These are phyloP conservation scores for Temnopleurus reevesii DNA, from an alignment of 53 echinoderm and acorn worm species.

Conservation along the genomic window DNA sequence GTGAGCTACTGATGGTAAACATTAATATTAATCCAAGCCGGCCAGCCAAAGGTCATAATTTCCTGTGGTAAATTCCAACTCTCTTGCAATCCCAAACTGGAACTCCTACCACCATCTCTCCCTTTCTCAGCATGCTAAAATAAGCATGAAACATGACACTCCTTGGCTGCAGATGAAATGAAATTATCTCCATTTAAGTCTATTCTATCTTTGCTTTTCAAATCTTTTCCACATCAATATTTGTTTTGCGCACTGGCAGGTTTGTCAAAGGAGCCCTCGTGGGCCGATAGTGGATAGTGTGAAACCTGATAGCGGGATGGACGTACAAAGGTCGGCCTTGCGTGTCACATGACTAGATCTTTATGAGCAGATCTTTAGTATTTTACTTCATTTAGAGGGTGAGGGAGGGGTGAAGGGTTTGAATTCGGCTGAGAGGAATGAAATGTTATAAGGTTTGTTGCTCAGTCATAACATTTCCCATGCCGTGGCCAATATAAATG, in stretches of 20 bases:
- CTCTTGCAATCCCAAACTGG: background rate
- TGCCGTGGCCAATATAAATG: slow-evolving; percentile 19
- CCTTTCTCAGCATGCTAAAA: background rate
- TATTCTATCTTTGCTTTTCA: slow-evolving; percentile 28
- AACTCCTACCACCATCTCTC: background rate
- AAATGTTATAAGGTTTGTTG: slow-evolving; percentile 35
- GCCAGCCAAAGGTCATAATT: slow-evolving; percentile 42
- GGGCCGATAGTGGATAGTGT: background rate
- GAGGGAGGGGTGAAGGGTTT: background rate
- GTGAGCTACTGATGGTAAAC: background rate
- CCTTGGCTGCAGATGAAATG: slow-evolving; percentile 35
- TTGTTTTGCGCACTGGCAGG: slow-evolving; percentile 29
- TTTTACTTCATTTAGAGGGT: background rate
- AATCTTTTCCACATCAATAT: slow-evolving; percentile 50
- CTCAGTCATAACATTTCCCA: slow-evolving; percentile 52
- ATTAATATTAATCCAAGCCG: slow-evolving; percentile 14
- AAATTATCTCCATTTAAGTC: slow-evolving; percentile 54
- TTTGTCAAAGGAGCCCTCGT: slow-evolving; percentile 11
- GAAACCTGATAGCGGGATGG: slow-evolving; percentile 25
- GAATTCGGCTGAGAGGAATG: background rate
- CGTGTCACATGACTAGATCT: slow-evolving; percentile 20
- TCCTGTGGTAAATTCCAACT: slow-evolving; percentile 30
- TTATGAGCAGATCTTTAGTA: background rate
- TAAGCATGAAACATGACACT: slow-evolving; percentile 18
- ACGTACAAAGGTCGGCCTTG: slow-evolving; percentile 10